These are phyloP conservation scores for Microplitis demolitor DNA, from an alignment of 1,140 invertebrate species.

Conservation along the genomic window DNA sequence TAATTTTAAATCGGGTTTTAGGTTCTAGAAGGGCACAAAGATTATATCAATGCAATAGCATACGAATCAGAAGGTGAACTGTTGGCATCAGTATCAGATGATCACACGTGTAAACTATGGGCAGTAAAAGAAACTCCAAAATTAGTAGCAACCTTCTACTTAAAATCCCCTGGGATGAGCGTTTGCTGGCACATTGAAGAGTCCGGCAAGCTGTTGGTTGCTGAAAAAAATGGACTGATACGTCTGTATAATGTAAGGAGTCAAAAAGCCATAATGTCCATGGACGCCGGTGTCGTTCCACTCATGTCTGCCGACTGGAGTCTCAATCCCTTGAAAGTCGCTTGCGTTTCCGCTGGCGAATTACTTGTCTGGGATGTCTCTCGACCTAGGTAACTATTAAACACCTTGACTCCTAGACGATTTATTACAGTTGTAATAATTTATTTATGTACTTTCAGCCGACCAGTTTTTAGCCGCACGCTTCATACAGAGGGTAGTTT, in stretches of 20 bases:
- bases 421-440: background rate
- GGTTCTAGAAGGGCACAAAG: constrained; percentile 69
- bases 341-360: constrained; percentile 67
- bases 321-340: constrained; percentile 68
- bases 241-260: constrained; percentile 74
- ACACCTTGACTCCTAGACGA: background rate
- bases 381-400: constrained; percentile 60
- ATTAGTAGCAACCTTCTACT: constrained; percentile 64
- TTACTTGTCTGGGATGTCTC: constrained; percentile 69
- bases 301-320: constrained; percentile 75
- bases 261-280: constrained; percentile 72
- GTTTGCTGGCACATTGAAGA: constrained; percentile 75
- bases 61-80: constrained; percentile 73
- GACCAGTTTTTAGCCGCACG: constrained; percentile 62
- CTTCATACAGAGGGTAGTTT: constrained; percentile 67
- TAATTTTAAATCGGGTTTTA: constrained; percentile 42
- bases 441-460: constrained; percentile 51
- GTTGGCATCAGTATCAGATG: constrained; percentile 77
- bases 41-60: constrained; percentile 73
- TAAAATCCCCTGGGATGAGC: constrained; percentile 74
- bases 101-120: constrained; percentile 77
- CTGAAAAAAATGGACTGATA: constrained; percentile 75
- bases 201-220: constrained; percentile 74
- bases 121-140: constrained; percentile 61
- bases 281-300: constrained; percentile 69